phyloP scores from a whole-genome alignment of 2,797 vertebrate genomes.

The Rallus crepitans region DNA sequence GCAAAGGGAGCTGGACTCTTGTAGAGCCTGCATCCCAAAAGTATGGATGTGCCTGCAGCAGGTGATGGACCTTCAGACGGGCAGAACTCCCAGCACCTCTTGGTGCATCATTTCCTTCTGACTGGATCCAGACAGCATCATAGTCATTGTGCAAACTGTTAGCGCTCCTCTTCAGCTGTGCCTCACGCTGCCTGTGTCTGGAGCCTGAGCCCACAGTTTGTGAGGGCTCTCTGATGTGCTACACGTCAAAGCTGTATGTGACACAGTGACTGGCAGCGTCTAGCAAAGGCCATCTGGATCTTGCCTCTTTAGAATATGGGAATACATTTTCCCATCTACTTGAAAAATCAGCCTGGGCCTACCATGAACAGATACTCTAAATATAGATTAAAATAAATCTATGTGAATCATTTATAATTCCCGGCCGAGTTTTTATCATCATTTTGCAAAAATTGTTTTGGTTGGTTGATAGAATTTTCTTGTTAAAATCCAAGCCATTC shows the following conservation, averaged over 20 bases:
- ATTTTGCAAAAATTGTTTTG: conserved; percentile 46
- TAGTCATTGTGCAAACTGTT: not conserved
- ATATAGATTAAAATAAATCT: conserved; percentile 4
- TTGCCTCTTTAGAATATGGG: not conserved
- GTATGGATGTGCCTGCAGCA: not conserved
- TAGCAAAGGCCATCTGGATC: not conserved
- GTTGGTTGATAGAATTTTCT: conserved; percentile 65
- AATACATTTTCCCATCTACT: conserved; percentile 1
- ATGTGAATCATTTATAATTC: not conserved
- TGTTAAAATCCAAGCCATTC: conserved; percentile 39
- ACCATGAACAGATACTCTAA: not conserved
- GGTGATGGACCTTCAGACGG: not conserved
- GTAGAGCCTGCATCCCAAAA: not conserved
- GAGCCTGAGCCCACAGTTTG: not conserved
- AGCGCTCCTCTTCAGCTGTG: not conserved
- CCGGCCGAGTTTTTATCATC: conserved; percentile 33
- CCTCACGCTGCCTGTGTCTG: not conserved
- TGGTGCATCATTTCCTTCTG: not conserved
- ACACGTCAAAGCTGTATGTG: not conserved
- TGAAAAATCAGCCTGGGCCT: conserved; percentile 5
- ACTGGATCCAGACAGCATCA: not conserved
- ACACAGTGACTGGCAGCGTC: not conserved
- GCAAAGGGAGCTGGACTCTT: not conserved
- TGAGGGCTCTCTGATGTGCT: not conserved
- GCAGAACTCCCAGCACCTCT: not conserved